A percentile compares a stretch with the other conserved stretches of the same genome.
phyloP scores from a whole-genome alignment of 1,140 invertebrate genomes.

The Pararge aegeria region DNA sequence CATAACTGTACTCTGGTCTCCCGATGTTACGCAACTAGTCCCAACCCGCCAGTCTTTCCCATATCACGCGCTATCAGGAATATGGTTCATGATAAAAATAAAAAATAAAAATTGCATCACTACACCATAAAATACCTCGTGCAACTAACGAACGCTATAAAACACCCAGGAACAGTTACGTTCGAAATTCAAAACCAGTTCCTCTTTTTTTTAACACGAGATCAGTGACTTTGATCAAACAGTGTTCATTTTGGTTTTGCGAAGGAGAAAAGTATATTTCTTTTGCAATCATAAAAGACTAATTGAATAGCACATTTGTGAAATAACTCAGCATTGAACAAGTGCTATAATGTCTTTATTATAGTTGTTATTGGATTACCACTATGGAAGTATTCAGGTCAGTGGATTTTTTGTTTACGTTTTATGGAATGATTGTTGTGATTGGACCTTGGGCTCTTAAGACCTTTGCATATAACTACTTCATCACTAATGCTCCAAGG shows the following conservation, averaged over 20 bases:
- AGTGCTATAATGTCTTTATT: conserved; percentile 15
- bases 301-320: not conserved
- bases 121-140: conserved; percentile 16
- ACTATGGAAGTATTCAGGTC: conserved; percentile 49
- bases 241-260: conserved; percentile 4
- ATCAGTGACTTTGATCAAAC: conserved; percentile 28
- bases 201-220: conserved; percentile 10
- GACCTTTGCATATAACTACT: not conserved
- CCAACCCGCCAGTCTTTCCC: conserved; percentile 44
- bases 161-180: conserved; percentile 21
- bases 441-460: not conserved
- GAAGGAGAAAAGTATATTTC: conserved; percentile 1
- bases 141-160: not conserved
- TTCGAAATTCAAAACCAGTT: conserved; percentile 29
- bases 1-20: conserved; percentile 68
- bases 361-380: conserved; percentile 14
- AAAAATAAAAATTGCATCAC: not conserved
- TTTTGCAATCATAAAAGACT: not conserved
- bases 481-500: no score
- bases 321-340: not conserved
- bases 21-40: conserved; percentile 71
- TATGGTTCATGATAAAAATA: not conserved
- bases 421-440: not conserved
- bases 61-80: conserved; percentile 38
- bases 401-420: conserved; percentile 21